phyloP scores from a whole-genome alignment of 2,113 vertebrate genomes.

The Rhynchopsitta pachyrhyncha region DNA sequence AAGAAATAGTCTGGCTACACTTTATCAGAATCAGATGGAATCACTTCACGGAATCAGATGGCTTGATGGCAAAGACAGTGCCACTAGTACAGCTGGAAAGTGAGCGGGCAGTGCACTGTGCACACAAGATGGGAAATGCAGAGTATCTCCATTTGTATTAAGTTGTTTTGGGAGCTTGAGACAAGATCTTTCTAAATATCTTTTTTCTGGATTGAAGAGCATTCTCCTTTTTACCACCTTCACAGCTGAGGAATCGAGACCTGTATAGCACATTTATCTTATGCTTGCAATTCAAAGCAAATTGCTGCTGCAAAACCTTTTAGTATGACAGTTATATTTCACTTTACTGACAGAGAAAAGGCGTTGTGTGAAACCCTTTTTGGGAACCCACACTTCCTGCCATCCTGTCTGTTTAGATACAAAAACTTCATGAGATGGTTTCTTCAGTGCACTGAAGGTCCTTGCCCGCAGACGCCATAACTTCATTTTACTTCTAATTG shows the following conservation, averaged over 20 bases:
- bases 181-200: slow-evolving; percentile 34
- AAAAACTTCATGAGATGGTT: slow-evolving; percentile 7
- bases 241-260: slow-evolving; percentile 50
- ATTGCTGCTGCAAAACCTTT: slow-evolving; percentile 62
- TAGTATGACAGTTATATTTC: slow-evolving; percentile 61
- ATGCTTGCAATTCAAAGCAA: slow-evolving; percentile 61
- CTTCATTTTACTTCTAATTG: background rate
- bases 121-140: background rate
- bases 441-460: background rate
- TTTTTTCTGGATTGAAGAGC: slow-evolving; percentile 36
- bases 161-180: slow-evolving; percentile 6
- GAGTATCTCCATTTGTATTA: background rate
- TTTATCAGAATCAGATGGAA: too few species aligned
- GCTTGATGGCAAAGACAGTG: background rate
- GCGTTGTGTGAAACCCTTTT: slow-evolving; percentile 48
- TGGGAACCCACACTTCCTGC: slow-evolving; percentile 26
- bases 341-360: slow-evolving; percentile 60
- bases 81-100: background rate
- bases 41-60: background rate
- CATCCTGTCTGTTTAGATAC: slow-evolving; percentile 30
- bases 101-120: background rate
- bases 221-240: slow-evolving; percentile 58
- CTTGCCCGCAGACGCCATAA: background rate
- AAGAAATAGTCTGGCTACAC: background rate
- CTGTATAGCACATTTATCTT: slow-evolving; percentile 47